These are phyloP conservation scores for Neoaliturus tenellus DNA, from an alignment of 2,888 invertebrate species.

Conservation along the genomic window DNA sequence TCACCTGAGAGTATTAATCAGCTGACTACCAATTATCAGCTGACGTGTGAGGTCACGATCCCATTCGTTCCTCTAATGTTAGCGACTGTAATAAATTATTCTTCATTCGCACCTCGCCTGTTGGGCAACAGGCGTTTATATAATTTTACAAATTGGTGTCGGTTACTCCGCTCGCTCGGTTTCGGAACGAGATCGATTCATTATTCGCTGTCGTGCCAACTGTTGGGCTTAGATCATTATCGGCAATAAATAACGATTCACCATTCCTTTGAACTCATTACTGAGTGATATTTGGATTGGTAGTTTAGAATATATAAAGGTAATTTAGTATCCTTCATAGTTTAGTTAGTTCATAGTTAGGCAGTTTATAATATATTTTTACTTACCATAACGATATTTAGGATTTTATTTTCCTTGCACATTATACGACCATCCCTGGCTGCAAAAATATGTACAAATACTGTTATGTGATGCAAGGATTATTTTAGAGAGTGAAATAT, in stretches of 20 bases:
- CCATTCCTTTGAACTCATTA: too few species aligned
- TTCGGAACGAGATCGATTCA: slow-evolving; percentile 43
- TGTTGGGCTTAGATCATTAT: not conserved
- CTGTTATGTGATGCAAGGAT: too few species aligned
- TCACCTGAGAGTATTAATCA: slow-evolving; percentile 19
- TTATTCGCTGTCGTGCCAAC: slow-evolving; percentile 11
- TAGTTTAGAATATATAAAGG: too few species aligned
- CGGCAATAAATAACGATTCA: slow-evolving; percentile 2
- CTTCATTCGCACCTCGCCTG: slow-evolving; percentile 41
- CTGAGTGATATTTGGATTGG: too few species aligned
- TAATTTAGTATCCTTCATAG: too few species aligned
- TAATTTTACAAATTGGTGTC: slow-evolving; percentile 51
- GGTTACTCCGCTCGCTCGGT: slow-evolving; percentile 28
- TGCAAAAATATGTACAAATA: too few species aligned
- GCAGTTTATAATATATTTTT: too few species aligned
- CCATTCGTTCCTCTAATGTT: slow-evolving; percentile 6
- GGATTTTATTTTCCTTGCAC: too few species aligned
- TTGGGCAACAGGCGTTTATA: slow-evolving; percentile 39
- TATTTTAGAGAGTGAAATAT: too few species aligned
- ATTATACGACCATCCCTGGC: too few species aligned
- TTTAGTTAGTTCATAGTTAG: too few species aligned
- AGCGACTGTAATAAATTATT: not conserved
- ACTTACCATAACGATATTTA: too few species aligned
- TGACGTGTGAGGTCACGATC: slow-evolving; percentile 23
- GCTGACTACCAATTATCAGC: slow-evolving; percentile 20